These are phyloP conservation scores for Apis laboriosa DNA, from an alignment of 1,140 invertebrate genomes.

Conservation along the genomic window DNA sequence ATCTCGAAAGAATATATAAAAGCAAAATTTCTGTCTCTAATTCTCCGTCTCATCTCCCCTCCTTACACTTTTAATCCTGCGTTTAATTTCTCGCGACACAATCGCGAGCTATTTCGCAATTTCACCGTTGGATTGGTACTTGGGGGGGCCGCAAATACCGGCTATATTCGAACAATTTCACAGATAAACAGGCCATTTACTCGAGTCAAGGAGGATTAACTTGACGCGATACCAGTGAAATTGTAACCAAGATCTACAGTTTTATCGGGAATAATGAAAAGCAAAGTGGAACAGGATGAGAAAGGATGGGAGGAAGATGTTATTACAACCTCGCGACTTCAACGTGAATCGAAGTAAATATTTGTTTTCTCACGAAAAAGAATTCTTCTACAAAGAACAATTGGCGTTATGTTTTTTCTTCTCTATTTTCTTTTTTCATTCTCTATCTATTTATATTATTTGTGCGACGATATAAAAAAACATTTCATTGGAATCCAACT, in stretches of 20 bases:
- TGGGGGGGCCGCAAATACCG: neutral
- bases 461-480: too few relatives aligned
- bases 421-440: too few relatives aligned
- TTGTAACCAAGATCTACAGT: neutral
- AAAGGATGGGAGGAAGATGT: neutral
- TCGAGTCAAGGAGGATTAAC: neutral
- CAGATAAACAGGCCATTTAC: neutral
- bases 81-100: neutral
- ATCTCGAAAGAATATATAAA: neutral
- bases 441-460: too few relatives aligned
- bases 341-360: too few relatives aligned
- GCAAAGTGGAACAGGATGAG: neutral
- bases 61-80: too few relatives aligned
- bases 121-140: neutral
- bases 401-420: too few relatives aligned
- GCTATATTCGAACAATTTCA: neutral
- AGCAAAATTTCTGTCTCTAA: neutral
- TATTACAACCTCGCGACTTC: neutral
- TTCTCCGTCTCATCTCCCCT: too few relatives aligned
- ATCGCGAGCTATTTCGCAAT: neutral
- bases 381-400: too few relatives aligned
- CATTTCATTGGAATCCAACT: too few relatives aligned
- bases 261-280: conserved; percentile 29
- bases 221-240: conserved; percentile 14
- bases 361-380: too few relatives aligned